Conservation (phyloP, 2,888 invertebrate genomes). For the Allophyes oxyacanthae region DNA sequence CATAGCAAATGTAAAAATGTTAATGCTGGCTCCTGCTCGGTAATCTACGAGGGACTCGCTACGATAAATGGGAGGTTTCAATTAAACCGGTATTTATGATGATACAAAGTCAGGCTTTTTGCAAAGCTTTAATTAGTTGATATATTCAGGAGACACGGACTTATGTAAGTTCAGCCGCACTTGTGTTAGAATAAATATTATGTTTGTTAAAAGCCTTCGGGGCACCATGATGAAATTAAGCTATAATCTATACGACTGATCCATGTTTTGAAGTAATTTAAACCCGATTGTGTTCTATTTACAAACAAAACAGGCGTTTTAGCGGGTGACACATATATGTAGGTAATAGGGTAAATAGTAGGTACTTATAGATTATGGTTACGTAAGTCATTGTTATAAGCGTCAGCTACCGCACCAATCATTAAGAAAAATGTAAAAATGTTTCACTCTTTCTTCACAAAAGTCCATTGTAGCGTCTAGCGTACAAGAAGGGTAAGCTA, state of each 20-base stretch:
- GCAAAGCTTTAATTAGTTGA: slow-evolving; percentile 8
- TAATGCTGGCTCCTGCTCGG: slow-evolving; percentile 27
- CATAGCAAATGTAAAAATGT: slow-evolving; percentile 52
- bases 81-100: slow-evolving; percentile 48
- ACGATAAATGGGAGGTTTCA: slow-evolving; percentile 46
- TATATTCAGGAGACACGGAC: not conserved
- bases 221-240: slow-evolving; percentile 12
- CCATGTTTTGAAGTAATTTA: slow-evolving; percentile 44
- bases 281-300: slow-evolving; percentile 28
- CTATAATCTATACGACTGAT: slow-evolving; percentile 22
- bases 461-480: no score
- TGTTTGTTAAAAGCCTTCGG: not conserved
- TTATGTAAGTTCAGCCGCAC: no score
- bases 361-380: no score
- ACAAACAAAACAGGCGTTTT: slow-evolving; percentile 24
- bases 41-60: slow-evolving; percentile 44
- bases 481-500: no score
- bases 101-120: slow-evolving; percentile 31
- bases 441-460: no score
- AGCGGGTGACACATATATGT: not conserved
- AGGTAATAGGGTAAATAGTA: not conserved
- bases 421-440: no score
- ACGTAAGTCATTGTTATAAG: not conserved
- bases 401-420: no score
- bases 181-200: slow-evolving; percentile 1